A percentile compares a stretch with the other conserved stretches of the same genome.
Evolutionary conservation across 92 coral and sea anemone genomes (phyloP).

Genomic region (Phenganax subtilis): DNA sequence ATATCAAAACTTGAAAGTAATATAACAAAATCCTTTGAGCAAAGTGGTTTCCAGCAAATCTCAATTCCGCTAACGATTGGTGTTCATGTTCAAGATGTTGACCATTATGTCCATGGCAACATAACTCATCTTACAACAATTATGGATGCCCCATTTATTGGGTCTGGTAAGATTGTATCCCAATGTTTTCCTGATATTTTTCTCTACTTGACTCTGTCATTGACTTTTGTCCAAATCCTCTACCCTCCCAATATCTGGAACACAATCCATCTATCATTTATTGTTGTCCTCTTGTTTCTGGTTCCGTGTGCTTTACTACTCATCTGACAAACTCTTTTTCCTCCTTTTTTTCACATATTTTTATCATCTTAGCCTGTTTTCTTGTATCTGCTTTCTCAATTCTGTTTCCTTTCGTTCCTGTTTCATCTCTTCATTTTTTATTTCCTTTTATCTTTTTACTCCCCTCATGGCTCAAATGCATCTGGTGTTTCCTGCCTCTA

Average conservation of each 20-base stretch:
- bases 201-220: not conserved
- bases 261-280: not conserved
- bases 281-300: not conserved
- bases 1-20: not conserved
- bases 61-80: constrained; percentile 37
- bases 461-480: too few relatives aligned
- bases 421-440: too few relatives aligned
- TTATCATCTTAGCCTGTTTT: too few relatives aligned
- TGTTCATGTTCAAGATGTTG: not conserved
- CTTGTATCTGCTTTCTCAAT: too few relatives aligned
- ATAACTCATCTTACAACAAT: constrained; percentile 60
- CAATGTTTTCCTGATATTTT: not conserved
- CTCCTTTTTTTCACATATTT: too few relatives aligned
- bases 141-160: constrained; percentile 36
- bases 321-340: too few relatives aligned
- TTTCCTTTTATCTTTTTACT: too few relatives aligned
- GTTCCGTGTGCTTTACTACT: too few relatives aligned
- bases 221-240: too few relatives aligned
- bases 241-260: not conserved
- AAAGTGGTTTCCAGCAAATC: constrained; percentile 15
- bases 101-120: constrained; percentile 44
- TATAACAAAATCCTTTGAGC: not conserved
- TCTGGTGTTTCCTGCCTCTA: too few relatives aligned
- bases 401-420: too few relatives aligned
- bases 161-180: constrained; percentile 4